Conservation (phyloP, 2,113 vertebrate species). For the Arenaria interpres region DNA sequence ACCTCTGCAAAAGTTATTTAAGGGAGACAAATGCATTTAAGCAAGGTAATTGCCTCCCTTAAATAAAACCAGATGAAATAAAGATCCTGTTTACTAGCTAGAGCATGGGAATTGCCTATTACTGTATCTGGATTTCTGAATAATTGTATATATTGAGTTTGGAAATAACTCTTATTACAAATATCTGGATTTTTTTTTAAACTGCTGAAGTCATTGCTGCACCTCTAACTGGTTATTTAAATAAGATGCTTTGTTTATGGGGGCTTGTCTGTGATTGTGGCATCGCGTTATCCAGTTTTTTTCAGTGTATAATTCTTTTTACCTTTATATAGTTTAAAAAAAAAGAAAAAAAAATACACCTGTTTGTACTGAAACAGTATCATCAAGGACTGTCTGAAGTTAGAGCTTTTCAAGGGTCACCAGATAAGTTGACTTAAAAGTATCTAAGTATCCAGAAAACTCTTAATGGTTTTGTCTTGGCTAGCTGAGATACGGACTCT, state of each 20-base stretch:
- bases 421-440: neutral
- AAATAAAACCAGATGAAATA: neutral
- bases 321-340: neutral
- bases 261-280: neutral
- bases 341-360: neutral
- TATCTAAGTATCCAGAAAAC: neutral
- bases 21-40: neutral
- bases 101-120: neutral
- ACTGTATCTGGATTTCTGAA: neutral
- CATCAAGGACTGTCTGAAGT: neutral
- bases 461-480: neutral
- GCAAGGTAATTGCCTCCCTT: neutral
- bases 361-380: neutral
- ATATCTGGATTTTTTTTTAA: neutral
- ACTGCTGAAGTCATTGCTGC: neutral
- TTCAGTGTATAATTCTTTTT: neutral
- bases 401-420: neutral
- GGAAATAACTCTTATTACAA: neutral
- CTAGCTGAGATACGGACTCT: neutral
- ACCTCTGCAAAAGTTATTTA: neutral
- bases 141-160: neutral
- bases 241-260: neutral
- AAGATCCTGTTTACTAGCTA: neutral
- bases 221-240: neutral
- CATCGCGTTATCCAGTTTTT: neutral